A percentile compares a stretch with the other conserved stretches of the same genome.
These are phyloP conservation scores for Sinonovacula constricta DNA, from an alignment of 1,140 invertebrate genomes.

Conservation along the genomic window DNA sequence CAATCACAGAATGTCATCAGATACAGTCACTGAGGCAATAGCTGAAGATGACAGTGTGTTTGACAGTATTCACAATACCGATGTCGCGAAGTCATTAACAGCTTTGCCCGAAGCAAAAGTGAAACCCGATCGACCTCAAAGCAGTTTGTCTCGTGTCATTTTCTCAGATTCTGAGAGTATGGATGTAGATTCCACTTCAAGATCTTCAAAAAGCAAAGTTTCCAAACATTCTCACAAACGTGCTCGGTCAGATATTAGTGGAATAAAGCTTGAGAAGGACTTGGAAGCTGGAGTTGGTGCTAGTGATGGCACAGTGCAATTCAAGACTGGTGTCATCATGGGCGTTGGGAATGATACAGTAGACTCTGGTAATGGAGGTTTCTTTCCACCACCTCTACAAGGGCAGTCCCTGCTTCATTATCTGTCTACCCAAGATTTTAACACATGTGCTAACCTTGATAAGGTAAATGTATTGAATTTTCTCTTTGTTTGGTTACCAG, in stretches of 20 bases:
- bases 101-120: not conserved
- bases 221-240: constrained; percentile 57
- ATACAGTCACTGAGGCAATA: constrained; percentile 35
- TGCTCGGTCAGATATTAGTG: constrained; percentile 65
- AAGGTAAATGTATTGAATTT: too few relatives aligned
- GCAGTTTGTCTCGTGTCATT: constrained; percentile 41
- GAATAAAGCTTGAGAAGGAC: constrained; percentile 23
- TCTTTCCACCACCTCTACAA: constrained; percentile 83
- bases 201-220: constrained; percentile 24
- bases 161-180: constrained; percentile 62
- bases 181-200: constrained; percentile 6
- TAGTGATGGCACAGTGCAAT: too few relatives aligned
- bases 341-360: too few relatives aligned
- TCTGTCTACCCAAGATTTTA: constrained; percentile 86
- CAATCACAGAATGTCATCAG: constrained; percentile 13
- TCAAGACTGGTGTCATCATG: too few relatives aligned
- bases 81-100: constrained; percentile 5
- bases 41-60: constrained; percentile 47
- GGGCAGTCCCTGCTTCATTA: constrained; percentile 88
- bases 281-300: not conserved
- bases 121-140: not conserved
- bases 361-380: constrained; percentile 48
- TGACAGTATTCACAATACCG: too few relatives aligned
- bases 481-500: too few relatives aligned
- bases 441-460: constrained; percentile 88